A percentile compares a stretch with the other conserved stretches of the same genome.
Evolutionary conservation across 35 echinoderm and acorn worm species (phyloP).

Genomic region (Nesometra sesokonis): DNA sequence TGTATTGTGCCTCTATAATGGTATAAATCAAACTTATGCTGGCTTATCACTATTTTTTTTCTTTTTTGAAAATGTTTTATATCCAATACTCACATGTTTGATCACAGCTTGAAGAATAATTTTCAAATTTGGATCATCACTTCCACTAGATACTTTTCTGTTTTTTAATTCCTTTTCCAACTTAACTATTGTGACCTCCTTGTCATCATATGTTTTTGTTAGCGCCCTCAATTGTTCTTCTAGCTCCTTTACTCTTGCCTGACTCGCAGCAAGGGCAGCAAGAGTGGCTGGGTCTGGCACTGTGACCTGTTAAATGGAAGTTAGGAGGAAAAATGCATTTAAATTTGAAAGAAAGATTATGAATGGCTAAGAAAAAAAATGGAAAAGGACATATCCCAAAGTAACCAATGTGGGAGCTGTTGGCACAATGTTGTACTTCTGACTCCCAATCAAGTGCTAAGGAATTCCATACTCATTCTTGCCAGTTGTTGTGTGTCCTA

Average conservation of each 20-base stretch:
- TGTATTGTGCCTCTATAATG: too few species aligned
- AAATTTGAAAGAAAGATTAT: background rate
- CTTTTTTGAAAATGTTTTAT: too few species aligned
- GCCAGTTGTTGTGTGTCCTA: too few species aligned
- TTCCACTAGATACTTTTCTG: background rate
- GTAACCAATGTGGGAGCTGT: too few species aligned
- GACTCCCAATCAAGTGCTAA: too few species aligned
- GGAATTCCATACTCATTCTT: too few species aligned
- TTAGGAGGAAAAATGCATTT: too few species aligned
- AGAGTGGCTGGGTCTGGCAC: constrained; percentile 56
- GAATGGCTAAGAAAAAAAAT: too few species aligned
- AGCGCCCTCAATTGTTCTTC: constrained; percentile 25
- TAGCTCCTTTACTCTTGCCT: constrained; percentile 23
- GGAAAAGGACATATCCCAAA: too few species aligned
- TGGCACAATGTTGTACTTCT: too few species aligned
- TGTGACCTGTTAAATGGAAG: constrained; percentile 19
- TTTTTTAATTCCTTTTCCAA: constrained; percentile 27
- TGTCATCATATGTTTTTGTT: constrained; percentile 29
- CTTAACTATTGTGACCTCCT: constrained; percentile 64
- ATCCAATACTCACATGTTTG: constrained; percentile 10
- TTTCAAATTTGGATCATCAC: constrained; percentile 26
- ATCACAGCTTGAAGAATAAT: constrained; percentile 58
- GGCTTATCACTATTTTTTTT: too few species aligned
- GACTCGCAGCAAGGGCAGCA: constrained; percentile 35
- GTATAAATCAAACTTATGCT: too few species aligned